Evolutionary conservation across 2,797 vertebrate genomes (phyloP).

Genomic region (Babyrousa celebensis): DNA sequence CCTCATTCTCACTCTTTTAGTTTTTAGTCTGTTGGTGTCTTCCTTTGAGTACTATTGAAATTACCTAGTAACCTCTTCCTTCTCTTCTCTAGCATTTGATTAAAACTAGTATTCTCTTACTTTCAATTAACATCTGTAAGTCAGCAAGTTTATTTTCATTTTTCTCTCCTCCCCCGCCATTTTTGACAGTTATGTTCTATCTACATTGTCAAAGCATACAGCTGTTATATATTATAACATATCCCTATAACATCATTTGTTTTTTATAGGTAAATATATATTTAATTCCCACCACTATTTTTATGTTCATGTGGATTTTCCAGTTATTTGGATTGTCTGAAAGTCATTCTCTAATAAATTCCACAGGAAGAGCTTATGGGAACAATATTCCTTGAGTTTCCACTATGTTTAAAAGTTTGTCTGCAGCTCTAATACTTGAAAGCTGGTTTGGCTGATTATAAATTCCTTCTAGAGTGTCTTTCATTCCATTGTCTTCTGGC

Average conservation of each 20-base stretch:
- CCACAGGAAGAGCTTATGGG: background rate
- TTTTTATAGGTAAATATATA: background rate
- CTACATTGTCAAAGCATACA: background rate
- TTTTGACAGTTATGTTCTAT: background rate
- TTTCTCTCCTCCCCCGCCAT: background rate
- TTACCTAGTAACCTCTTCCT: background rate
- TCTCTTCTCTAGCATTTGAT: slow-evolving; percentile 8
- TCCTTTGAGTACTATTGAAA: background rate
- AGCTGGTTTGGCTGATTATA: slow-evolving; percentile 4
- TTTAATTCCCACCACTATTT: background rate
- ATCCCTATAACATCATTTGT: background rate
- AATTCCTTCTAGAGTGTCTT: background rate
- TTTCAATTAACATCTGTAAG: background rate
- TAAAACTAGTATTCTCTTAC: background rate
- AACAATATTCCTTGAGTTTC: slow-evolving; percentile 28
- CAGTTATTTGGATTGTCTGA: slow-evolving; percentile 27
- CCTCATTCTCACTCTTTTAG: background rate
- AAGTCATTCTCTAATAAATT: slow-evolving; percentile 55
- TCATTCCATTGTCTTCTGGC: background rate
- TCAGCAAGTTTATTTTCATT: background rate
- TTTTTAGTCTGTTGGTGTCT: background rate
- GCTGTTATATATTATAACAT: background rate
- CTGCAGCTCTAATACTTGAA: background rate
- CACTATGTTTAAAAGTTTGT: slow-evolving; percentile 10
- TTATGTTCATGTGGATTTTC: background rate